Conservation (phyloP, 2,113 vertebrate genomes). For the Meles meles region DNA sequence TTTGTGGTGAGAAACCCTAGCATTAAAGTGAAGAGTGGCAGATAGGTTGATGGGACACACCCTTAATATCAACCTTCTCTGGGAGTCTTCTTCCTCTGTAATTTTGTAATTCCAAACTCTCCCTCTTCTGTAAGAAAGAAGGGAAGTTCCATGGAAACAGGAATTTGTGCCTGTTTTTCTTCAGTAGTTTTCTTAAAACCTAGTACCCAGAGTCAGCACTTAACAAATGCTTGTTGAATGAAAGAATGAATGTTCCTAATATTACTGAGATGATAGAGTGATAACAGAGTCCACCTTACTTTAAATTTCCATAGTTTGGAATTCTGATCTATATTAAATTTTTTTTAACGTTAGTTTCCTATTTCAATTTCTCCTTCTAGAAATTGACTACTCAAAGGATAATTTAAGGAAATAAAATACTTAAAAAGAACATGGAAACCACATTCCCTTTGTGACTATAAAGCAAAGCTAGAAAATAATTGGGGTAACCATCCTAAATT, state of each 20-base stretch:
- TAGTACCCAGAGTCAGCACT: not conserved
- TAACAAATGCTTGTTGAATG: not conserved
- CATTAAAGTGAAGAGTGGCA: not conserved
- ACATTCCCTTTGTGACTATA: not conserved
- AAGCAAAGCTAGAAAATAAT: not conserved
- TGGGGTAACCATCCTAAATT: not conserved
- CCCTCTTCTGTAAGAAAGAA: not conserved
- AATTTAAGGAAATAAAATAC: constrained; percentile 20
- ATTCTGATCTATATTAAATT: not conserved
- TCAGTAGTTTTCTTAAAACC: not conserved
- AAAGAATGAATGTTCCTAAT: not conserved
- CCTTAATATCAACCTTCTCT: not conserved
- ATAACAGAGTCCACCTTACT: not conserved
- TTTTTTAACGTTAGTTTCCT: not conserved
- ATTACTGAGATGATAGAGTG: not conserved
- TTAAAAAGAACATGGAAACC: not conserved
- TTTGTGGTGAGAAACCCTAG: not conserved
- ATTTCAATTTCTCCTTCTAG: not conserved
- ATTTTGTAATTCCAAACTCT: not conserved
- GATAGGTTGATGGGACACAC: too few relatives aligned
- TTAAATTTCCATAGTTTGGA: not conserved
- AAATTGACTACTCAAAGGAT: not conserved
- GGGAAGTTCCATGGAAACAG: not conserved
- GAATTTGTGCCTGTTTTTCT: not conserved
- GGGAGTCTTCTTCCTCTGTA: not conserved